Base-by-base conservation (phyloP, 2,888 invertebrate genomes). In the Malthinus seriepunctatus region DNA sequence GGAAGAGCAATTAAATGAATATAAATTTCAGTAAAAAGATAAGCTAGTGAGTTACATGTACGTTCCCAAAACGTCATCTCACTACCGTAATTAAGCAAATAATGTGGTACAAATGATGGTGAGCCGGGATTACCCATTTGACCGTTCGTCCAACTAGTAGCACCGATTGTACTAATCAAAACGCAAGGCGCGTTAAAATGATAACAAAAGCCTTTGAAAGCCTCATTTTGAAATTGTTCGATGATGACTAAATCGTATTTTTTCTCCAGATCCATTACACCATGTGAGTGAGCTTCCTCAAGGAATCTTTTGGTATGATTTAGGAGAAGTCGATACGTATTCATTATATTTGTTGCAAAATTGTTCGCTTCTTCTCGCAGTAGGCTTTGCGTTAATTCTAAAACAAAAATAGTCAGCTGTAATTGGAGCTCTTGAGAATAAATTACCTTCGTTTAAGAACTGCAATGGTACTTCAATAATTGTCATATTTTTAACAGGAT, bases 41-140 rank as follows among this genome's bases (percentile, higher is more conserved):
- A 51, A 10, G 67, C 46, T 0, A 78, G 77, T 0, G 81, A 74
- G 68, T 87, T 88, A n/a, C 78, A 71, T 0, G 86, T 38, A 63
- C 88, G 73, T 65, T 83, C 80, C 67, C 74, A 72, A 62, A 88
- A 85, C 31, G 73, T 81, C 73, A 83, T 82, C 45, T 70, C 71
- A 32, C 81, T 76, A 33, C 73, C 68, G 55, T 71, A 79, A 3
- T 76, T 72, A 51, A 79, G 60, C 56, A 80, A 79, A 3, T 76
- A 75, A 47, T 80, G 78, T 0, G 82, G 81, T 39, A 82, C 79
- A 69, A 79, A 80, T 0, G 84, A 79, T 69, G 78, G 80, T 0
- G 80, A 78, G 1, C 72, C 72, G 1, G 82, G 78, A 35, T 78
- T 69, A 0, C 81, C 83, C 72, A 81, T 77, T 59, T 79, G 73